phyloP scores from a whole-genome alignment of 1,140 invertebrate species.

The Drosophila oshimai region DNA sequence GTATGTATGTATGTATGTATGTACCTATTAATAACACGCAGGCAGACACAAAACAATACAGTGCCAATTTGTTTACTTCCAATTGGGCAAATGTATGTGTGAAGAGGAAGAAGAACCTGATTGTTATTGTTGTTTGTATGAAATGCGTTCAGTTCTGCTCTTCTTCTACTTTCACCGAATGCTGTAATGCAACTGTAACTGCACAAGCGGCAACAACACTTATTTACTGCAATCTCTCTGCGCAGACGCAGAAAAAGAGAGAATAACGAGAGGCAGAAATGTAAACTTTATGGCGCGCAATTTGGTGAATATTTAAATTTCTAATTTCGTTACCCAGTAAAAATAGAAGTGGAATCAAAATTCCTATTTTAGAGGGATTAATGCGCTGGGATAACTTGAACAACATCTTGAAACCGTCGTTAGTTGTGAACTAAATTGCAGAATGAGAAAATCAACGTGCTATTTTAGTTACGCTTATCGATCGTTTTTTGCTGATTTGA shows the following conservation, averaged over 20 bases:
- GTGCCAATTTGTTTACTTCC: slow-evolving; percentile 10
- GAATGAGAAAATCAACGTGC: neutral
- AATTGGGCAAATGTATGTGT: neutral
- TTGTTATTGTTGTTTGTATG: slow-evolving; percentile 1
- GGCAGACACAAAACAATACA: neutral
- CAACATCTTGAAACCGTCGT: slow-evolving; percentile 7
- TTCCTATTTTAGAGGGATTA: neutral
- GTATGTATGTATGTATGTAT: too few relatives aligned
- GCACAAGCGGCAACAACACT: slow-evolving; percentile 2
- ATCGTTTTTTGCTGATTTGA: slow-evolving; percentile 12
- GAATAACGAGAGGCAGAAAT: neutral
- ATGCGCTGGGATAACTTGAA: neutral
- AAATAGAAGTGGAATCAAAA: slow-evolving; percentile 4
- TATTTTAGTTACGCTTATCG: slow-evolving; percentile 2
- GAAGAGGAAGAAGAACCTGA: neutral
- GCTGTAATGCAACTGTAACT: slow-evolving; percentile 22
- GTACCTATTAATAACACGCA: neutral
- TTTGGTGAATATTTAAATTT: slow-evolving; percentile 4
- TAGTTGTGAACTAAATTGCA: slow-evolving; percentile 6
- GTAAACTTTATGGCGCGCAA: neutral
- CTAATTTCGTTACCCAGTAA: slow-evolving; percentile 14
- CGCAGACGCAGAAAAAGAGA: slow-evolving; percentile 15
- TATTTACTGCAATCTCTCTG: neutral
- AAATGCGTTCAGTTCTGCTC: neutral
- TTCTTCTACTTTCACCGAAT: slow-evolving; percentile 23